phyloP scores from a whole-genome alignment of 30 jellyfish, hydroid and myxozoan species.

The Aurelia sp. region DNA sequence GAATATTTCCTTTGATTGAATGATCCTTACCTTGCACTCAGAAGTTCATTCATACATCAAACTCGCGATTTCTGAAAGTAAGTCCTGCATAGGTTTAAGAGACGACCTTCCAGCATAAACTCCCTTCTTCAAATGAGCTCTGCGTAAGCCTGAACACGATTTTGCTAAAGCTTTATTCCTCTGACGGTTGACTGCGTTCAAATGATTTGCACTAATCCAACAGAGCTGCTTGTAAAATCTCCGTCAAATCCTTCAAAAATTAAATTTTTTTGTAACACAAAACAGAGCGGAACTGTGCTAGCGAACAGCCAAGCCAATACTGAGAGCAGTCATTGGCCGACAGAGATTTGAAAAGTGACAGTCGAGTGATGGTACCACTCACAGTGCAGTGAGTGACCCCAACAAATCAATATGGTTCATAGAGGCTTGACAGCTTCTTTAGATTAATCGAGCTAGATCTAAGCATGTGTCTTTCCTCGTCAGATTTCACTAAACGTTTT shows the following conservation, averaged over 20 bases:
- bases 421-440: slow-evolving; percentile 72
- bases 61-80: too few species aligned
- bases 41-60: too few species aligned
- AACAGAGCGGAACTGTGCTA: slow-evolving; percentile 40
- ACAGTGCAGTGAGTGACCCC: slow-evolving; percentile 59
- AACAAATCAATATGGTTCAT: slow-evolving; percentile 58
- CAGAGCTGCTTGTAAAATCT: slow-evolving; percentile 26
- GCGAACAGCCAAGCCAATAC: slow-evolving; percentile 41
- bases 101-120: neutral
- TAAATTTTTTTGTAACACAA: slow-evolving; percentile 12
- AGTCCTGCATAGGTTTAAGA: too few species aligned
- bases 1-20: too few species aligned
- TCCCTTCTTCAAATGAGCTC: slow-evolving; percentile 12
- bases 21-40: too few species aligned
- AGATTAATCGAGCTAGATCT: slow-evolving; percentile 58
- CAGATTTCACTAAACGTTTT: slow-evolving; percentile 63
- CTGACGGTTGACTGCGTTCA: slow-evolving; percentile 6
- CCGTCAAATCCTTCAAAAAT: slow-evolving; percentile 39
- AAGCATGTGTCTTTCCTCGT: slow-evolving; percentile 56
- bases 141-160: slow-evolving; percentile 1
- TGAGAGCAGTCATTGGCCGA: slow-evolving; percentile 32
- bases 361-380: slow-evolving; percentile 40
- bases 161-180: slow-evolving; percentile 1
- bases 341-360: slow-evolving; percentile 40
- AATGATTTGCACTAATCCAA: slow-evolving; percentile 14